Percentiles rank a stretch among this genome's conserved stretches.
phyloP scores from a whole-genome alignment of 2,797 vertebrate genomes.

The Podarcis lilfordi region DNA sequence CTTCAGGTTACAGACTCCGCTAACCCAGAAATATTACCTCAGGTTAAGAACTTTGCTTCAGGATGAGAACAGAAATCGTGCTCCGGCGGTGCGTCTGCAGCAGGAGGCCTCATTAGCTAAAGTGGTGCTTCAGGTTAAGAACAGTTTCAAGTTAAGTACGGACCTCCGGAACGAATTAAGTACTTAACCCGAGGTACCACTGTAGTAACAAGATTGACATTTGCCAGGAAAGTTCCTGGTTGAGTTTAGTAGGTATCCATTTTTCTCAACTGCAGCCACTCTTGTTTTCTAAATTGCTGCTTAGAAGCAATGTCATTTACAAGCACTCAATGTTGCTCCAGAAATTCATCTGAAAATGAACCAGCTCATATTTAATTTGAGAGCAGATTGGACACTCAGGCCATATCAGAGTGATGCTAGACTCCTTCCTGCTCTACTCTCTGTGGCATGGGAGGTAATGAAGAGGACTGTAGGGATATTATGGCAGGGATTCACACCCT shows the following conservation, averaged over 20 bases:
- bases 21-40: no score
- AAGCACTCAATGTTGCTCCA: neutral
- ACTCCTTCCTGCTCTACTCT: no score
- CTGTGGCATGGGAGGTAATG: neutral
- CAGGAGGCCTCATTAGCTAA: no score
- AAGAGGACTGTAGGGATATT: neutral
- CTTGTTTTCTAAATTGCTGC: neutral
- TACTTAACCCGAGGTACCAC: no score
- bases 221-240: neutral
- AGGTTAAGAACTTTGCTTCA: no score
- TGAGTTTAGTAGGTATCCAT: neutral
- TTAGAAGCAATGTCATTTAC: neutral
- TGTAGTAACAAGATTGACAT: neutral
- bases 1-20: no score
- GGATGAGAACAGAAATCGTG: no score
- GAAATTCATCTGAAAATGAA: neutral
- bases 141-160: no score
- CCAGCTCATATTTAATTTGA: neutral
- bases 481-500: neutral
- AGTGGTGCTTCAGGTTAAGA: no score
- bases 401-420: neutral
- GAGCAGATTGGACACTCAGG: neutral
- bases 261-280: neutral
- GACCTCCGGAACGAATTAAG: no score
- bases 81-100: no score